Percentiles rank a stretch among this genome's conserved stretches.
These are phyloP conservation scores for Sminthurinus aureus DNA, from an alignment of 2,888 invertebrate species.

Conservation along the genomic window DNA sequence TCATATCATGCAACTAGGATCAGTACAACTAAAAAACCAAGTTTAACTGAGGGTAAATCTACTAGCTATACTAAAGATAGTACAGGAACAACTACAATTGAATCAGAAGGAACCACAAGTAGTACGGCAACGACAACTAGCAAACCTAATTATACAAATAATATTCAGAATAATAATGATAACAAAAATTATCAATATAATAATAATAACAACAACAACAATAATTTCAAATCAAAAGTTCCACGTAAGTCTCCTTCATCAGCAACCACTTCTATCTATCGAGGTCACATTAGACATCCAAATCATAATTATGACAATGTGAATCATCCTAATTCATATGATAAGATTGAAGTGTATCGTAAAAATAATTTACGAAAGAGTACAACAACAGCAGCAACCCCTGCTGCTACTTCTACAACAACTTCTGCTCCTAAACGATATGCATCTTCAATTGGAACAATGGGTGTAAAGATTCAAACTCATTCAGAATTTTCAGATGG, in stretches of 20 bases:
- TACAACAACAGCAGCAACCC: neutral
- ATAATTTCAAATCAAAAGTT: neutral
- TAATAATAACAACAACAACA: neutral
- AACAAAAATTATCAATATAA: neutral
- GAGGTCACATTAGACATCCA: neutral
- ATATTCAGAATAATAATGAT: neutral
- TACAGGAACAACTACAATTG: neutral
- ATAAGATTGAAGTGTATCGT: neutral
- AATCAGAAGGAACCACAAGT: neutral
- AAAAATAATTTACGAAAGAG: slow-evolving; percentile 38
- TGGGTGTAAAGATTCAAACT: neutral
- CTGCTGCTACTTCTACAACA: neutral
- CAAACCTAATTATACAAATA: neutral
- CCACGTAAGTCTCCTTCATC: neutral
- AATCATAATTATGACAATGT: neutral
- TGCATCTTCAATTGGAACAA: neutral
- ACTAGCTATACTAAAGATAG: neutral
- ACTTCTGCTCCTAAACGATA: slow-evolving; percentile 1
- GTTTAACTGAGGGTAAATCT: neutral
- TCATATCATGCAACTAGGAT: slow-evolving; percentile 42
- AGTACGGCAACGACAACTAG: neutral
- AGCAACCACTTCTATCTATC: neutral
- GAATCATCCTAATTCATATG: neutral
- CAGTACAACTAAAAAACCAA: slow-evolving; percentile 38
- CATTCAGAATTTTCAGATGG: neutral